Evolutionary conservation across 2,888 invertebrate species (phyloP), one percentile per base, ranked within the genome.

Genomic region (Erebia epiphron): DNA sequence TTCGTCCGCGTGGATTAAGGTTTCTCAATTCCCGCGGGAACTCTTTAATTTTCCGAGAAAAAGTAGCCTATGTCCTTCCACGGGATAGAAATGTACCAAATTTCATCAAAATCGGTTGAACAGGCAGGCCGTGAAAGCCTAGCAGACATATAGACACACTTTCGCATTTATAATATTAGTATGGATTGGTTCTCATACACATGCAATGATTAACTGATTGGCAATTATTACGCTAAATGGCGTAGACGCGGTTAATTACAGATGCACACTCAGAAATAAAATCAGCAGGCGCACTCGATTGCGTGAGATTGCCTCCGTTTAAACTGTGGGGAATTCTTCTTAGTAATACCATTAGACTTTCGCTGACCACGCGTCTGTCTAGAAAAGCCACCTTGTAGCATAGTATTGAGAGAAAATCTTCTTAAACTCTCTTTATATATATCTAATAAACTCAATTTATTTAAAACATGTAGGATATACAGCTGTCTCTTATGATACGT

Each of bases 251-350:
- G 84, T 84, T 89, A 89, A 90, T 89, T 88, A 86, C 80, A 77
- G 78, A 79, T 79, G 84, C 82, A 80, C 82, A 85, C 86, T 83
- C 84, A 83, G 85, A 86, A 85, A 85, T 88, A 89, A 89, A 89
- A 90, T 91, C 4, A 77, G 77, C 80, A 77, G 80, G 80, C 80
- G 74, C 75, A 77, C 82, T 81, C 82, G 82, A 83, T 86, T 83
- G 79, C 78, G 75, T 80, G 78, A 76, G 78, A 75, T 73, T 74
- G 75, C 66, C 71, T 76, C 75, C 52, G 68, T 69, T 74, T 68
- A 71, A 68, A 68, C 68, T 73, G 67, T 67, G n/a, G 73, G 73
- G 71, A 71, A 70, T 75, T 73, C 72, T 64, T 68, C 69, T 73
- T 64, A 62, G 70, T 75, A 70, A 70, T 70, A 49, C 63, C 43